phyloP scores from a whole-genome alignment of 2,113 vertebrate species.

The Mustela nigripes region DNA sequence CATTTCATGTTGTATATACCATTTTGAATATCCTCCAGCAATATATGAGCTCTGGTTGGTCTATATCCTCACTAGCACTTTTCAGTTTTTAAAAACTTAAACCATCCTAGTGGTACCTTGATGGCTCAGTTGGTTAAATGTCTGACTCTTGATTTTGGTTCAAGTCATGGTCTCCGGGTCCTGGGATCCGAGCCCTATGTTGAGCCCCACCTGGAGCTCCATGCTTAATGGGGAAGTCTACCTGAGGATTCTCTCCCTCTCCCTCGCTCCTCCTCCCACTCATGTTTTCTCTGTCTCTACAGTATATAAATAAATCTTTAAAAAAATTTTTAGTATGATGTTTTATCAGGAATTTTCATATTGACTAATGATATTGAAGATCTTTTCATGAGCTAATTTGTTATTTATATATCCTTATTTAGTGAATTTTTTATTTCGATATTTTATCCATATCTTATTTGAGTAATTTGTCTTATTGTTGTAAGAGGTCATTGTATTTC shows the following conservation, averaged over 20 bases:
- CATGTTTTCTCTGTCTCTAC: neutral
- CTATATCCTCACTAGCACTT: neutral
- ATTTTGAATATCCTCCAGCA: neutral
- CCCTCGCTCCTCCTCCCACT: neutral
- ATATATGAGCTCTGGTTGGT: neutral
- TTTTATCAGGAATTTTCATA: neutral
- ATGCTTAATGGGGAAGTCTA: neutral
- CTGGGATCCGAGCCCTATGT: rapidly evolving
- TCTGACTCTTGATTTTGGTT: neutral
- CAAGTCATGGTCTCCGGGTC: neutral
- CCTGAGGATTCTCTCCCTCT: neutral
- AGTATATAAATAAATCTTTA: neutral
- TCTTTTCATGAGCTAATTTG: neutral
- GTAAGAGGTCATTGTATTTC: neutral
- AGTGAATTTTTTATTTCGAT: neutral
- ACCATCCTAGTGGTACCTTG: neutral
- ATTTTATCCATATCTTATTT: neutral
- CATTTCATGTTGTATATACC: neutral
- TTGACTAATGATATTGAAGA: neutral
- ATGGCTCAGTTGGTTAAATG: neutral
- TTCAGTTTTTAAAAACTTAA: neutral
- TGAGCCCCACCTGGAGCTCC: neutral
- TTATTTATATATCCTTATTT: neutral
- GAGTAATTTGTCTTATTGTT: neutral
- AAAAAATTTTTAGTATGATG: neutral